Evolutionary conservation across 2,113 vertebrate genomes (phyloP).

Genomic region (Isichthys henryi): DNA sequence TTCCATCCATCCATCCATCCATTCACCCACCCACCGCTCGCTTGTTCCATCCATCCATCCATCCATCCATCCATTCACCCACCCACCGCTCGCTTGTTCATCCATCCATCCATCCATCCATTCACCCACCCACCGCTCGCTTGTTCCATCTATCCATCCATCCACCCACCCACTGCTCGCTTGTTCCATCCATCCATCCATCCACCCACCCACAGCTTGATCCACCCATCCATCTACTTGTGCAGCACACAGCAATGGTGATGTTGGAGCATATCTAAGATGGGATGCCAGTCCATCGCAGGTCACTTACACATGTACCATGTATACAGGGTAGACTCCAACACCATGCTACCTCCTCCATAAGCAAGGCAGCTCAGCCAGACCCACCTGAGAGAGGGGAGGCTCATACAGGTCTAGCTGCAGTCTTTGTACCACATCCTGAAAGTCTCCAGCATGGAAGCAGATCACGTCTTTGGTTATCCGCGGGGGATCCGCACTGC

Average conservation of each 20-base stretch:
- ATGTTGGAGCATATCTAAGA: neutral
- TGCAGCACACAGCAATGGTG: neutral
- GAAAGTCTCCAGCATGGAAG: constrained; percentile 92
- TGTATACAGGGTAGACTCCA: neutral
- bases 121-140: no score
- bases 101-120: no score
- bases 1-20: no score
- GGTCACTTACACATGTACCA: neutral
- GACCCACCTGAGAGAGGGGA: constrained; percentile 83
- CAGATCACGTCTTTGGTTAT: constrained; percentile 99
- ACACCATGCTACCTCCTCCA: neutral
- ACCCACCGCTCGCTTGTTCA: no score
- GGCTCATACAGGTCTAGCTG: constrained; percentile 92
- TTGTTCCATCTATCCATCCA: no score
- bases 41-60: no score
- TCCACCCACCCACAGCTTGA: neutral
- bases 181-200: neutral
- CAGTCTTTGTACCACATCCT: constrained; percentile 87
- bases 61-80: no score
- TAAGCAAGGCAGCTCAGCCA: neutral
- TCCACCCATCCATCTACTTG: no score
- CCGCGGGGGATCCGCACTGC: constrained; percentile 80
- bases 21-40: no score
- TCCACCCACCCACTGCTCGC: neutral
- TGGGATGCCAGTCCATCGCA: neutral